Evolutionary conservation across 2,888 invertebrate species (phyloP), one percentile per base, ranked within the genome.

Genomic region (Nesidiocoris tenuis): DNA sequence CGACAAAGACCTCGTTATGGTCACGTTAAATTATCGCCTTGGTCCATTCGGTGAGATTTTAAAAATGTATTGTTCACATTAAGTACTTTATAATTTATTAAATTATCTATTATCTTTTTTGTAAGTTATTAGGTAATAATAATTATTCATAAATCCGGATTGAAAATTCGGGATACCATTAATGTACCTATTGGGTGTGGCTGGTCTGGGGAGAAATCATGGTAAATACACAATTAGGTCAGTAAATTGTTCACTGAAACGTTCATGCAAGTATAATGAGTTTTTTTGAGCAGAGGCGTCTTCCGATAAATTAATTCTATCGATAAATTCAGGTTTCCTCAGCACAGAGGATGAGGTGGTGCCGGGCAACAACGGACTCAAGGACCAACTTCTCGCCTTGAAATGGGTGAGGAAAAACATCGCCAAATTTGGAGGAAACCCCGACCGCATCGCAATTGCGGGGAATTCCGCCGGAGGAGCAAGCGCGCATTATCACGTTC

Each of bases 321-420:
- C n/a, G n/a, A n/a, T n/a, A n/a, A n/a, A n/a, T n/a, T n/a, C 57
- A 89, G 90, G 92, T 67, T 93, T 93, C 82, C 84, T 92, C 0
- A 91, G 90, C 81, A 91, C 91, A 0, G 91, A 89, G 56, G 91
- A 92, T 79, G 86, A 87, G 0, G 81, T 86, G 0, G 85, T 90
- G 0, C 88, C 92, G 0, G 90, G 90, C 3, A 92, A 92, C 82
- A 87, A 87, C 80, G 92, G 91, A 0, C 82, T 92, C 39, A 91
- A 90, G 81, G 92, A 92, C 85, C 91, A 92, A 84, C 84, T 86
- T 19, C 84, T 89, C 79, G 91, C 91, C 0, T 82, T 92, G 59
- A 86, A 87, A 80, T 92, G 91, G 91, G 84, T 91, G 0, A 87
- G 88, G 76, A 83, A 1, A 91, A 79, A 79, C 19, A 79, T 79